phyloP scores from a whole-genome alignment of 1,140 invertebrate species.

The Choristoneura fumiferana region DNA sequence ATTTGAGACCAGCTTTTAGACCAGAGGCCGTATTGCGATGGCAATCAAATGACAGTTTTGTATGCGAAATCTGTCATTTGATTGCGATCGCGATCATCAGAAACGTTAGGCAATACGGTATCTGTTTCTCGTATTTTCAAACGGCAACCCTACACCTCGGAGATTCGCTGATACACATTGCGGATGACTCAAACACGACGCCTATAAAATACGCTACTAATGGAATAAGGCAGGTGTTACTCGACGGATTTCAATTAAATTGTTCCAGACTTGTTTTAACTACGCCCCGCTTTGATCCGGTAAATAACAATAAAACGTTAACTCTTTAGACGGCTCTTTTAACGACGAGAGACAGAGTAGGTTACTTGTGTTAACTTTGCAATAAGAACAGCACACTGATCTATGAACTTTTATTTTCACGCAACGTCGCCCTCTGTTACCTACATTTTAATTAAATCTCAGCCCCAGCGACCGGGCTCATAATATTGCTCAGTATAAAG shows the following conservation, averaged over 20 bases:
- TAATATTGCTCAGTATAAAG: slow-evolving; percentile 9
- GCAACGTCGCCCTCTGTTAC: neutral
- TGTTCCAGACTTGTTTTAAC: neutral
- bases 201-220: neutral
- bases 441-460: slow-evolving; percentile 10
- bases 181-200: neutral
- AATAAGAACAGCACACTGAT: neutral
- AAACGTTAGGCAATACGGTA: too few species aligned
- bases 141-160: too few species aligned
- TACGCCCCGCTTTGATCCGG: neutral
- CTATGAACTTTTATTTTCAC: neutral
- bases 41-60: too few species aligned
- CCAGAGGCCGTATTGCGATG: too few species aligned
- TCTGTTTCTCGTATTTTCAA: too few species aligned
- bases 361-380: neutral
- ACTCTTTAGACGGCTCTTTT: neutral
- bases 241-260: neutral
- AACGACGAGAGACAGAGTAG: too few species aligned
- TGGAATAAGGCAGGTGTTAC: slow-evolving; percentile 8
- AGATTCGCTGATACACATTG: too few species aligned
- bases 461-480: neutral
- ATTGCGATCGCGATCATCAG: too few species aligned
- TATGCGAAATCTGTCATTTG: too few species aligned
- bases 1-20: too few species aligned
- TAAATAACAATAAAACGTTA: neutral